These are phyloP conservation scores for Hoplostethus atlanticus DNA, from an alignment of 2,797 vertebrate genomes.

Conservation along the genomic window DNA sequence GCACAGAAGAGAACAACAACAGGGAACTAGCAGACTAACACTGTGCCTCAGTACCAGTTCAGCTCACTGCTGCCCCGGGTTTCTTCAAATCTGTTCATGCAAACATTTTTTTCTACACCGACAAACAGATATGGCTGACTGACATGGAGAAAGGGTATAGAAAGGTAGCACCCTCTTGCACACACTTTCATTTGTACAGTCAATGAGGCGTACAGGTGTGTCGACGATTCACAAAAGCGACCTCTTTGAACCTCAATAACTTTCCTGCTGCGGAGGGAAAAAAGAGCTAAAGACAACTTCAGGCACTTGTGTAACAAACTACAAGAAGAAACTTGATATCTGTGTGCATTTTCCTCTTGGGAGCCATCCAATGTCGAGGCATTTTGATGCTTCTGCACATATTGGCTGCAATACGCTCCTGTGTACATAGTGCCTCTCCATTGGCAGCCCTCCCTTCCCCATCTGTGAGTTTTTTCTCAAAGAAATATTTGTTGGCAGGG, in stretches of 20 bases:
- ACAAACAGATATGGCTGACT: background rate
- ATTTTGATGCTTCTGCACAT: conserved; percentile 56
- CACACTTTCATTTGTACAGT: background rate
- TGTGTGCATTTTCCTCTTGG: conserved; percentile 67
- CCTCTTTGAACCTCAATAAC: conserved; percentile 55
- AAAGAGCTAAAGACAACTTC: conserved; percentile 60
- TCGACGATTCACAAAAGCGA: conserved; percentile 44
- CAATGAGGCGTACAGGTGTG: conserved; percentile 25
- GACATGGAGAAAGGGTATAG: background rate
- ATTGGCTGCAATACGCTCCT: conserved; percentile 53
- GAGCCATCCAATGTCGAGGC: conserved; percentile 58
- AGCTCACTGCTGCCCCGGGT: conserved; percentile 16
- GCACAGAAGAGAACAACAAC: conserved; percentile 33
- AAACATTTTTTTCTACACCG: background rate
- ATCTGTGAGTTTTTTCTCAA: conserved; percentile 38
- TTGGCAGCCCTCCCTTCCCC: conserved; percentile 28
- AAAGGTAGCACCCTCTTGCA: background rate
- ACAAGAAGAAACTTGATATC: conserved; percentile 79
- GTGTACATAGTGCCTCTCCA: conserved; percentile 48
- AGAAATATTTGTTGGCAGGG: conserved; percentile 63
- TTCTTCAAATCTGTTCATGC: background rate
- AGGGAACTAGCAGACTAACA: conserved; percentile 14
- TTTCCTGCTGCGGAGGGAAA: conserved; percentile 31
- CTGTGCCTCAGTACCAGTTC: background rate
- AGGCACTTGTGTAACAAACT: conserved; percentile 71